Percentiles rank a stretch among this genome's conserved stretches.
Evolutionary conservation across 2,797 vertebrate genomes (phyloP).

Genomic region (Diceros bicornis): DNA sequence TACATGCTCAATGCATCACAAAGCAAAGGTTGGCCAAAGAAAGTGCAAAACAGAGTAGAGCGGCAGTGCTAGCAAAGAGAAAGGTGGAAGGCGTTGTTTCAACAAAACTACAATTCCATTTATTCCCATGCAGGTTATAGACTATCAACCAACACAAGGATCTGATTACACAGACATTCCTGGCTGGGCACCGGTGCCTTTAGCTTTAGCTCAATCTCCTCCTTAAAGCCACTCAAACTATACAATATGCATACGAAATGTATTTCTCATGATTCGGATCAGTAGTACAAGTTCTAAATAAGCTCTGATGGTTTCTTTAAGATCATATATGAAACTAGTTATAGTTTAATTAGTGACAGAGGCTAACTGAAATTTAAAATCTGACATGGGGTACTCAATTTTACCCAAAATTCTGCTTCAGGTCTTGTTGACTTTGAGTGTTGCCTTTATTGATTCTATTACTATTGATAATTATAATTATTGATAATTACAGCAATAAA

Average conservation of each 20-base stretch:
- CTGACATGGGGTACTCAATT: neutral
- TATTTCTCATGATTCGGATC: conserved; percentile 80
- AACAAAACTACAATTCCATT: conserved; percentile 83
- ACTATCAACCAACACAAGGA: conserved; percentile 86
- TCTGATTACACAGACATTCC: conserved; percentile 84
- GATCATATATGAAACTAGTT: conserved; percentile 72
- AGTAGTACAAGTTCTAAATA: conserved; percentile 75
- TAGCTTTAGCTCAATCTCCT: conserved; percentile 82
- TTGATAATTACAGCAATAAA: conserved; percentile 76
- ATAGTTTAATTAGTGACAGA: conserved; percentile 68
- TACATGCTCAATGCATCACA: conserved; percentile 93
- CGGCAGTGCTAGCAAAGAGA: conserved; percentile 92
- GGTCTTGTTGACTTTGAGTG: conserved; percentile 81
- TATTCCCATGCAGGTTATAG: conserved; percentile 92
- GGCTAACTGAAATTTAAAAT: conserved; percentile 77
- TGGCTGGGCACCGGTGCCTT: conserved; percentile 87
- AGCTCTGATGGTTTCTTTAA: conserved; percentile 69
- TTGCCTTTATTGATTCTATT: conserved; percentile 70
- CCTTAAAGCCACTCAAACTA: conserved; percentile 77
- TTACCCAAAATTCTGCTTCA: conserved; percentile 54
- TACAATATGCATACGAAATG: conserved; percentile 15
- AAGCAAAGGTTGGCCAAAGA: conserved; percentile 93
- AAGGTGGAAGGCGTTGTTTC: conserved; percentile 86
- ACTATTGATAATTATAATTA: conserved; percentile 75
- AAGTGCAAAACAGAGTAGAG: conserved; percentile 90